Base-by-base conservation (phyloP, 2,888 invertebrate species). In the Chrysolina oricalcia region DNA sequence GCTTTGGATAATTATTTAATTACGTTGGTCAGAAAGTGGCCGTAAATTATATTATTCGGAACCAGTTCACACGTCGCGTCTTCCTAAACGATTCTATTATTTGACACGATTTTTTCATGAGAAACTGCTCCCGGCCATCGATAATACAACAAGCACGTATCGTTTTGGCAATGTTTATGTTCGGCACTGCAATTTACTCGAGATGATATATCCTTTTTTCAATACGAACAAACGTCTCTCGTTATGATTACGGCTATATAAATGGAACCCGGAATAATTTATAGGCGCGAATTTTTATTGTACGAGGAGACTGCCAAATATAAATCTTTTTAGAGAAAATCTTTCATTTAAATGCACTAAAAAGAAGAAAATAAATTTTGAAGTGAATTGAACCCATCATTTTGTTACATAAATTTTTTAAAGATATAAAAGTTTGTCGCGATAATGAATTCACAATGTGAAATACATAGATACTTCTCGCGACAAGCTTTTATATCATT, bases 61-160 rank as follows among this genome's bases (percentile, higher is more conserved):
- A 27, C 53, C 67, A 68, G 53, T 68, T 68, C 68, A 68, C 68
- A 68, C 68, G 48, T 66, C 66, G 23, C 65, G 67, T 67, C 21
- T 19, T 23, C 21, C n/a, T 53, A 40, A 68, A 53, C 53, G 53
- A 21, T 40, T 17, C 23, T 68, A 53, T 41, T 43, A 53, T 68
- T 68, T 46, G 53, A 35, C 68, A 53, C 40, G 21, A 68, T 68
- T 68, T 68, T 68, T 68, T 68, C 68, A 68, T 68, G 68, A 68
- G 68, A 68, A 67, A 68, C 50, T 19, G 68, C 68, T 40, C 1
- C 11, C 13, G 68, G 68, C 53, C 15, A 19, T 17, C 23, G 21
- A 53, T 21, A 13, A 35, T 27, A 17, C 56, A n/a, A 68, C 17
- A 53, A 53, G 53, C 68, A 68, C 67, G 67, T 53, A 40, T 53